Evolutionary conservation across 2,888 invertebrate species (phyloP).

Genomic region (Caenorhabditis sp.): DNA sequence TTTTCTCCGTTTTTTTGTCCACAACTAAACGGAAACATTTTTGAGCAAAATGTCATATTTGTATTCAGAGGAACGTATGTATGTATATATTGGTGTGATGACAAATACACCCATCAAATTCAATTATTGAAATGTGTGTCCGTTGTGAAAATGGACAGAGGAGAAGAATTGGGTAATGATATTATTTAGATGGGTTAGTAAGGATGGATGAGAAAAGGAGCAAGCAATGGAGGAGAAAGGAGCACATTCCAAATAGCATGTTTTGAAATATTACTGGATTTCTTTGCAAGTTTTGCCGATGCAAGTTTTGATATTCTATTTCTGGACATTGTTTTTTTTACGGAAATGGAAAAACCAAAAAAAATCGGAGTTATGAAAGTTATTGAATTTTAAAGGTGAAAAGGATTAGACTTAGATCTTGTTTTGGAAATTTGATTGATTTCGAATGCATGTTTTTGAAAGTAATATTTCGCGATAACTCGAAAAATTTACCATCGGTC

Average conservation of each 20-base stretch:
- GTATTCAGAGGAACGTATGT: background rate
- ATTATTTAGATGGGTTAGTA: background rate
- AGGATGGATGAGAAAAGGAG: background rate
- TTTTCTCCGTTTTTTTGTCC: background rate
- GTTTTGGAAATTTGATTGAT: no score
- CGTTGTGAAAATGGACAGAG: background rate
- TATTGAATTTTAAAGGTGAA: no score
- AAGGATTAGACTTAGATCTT: no score
- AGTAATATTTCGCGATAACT: no score
- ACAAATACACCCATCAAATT: background rate
- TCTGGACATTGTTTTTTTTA: no score
- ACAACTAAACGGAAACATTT: background rate
- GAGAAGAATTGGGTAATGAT: background rate
- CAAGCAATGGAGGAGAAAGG: background rate
- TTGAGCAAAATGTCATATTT: background rate
- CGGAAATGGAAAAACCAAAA: no score
- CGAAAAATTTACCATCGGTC: no score
- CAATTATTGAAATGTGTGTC: background rate
- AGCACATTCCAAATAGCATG: background rate
- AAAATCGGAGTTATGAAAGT: no score
- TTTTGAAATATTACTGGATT: background rate
- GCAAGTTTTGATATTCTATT: no score
- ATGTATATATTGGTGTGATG: no score
- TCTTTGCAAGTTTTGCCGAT: background rate
- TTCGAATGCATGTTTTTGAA: no score